A percentile compares a stretch with the other conserved stretches of the same genome.
These are phyloP conservation scores for Spilogale gracilis DNA, from an alignment of 2,113 vertebrate species.

Conservation along the genomic window DNA sequence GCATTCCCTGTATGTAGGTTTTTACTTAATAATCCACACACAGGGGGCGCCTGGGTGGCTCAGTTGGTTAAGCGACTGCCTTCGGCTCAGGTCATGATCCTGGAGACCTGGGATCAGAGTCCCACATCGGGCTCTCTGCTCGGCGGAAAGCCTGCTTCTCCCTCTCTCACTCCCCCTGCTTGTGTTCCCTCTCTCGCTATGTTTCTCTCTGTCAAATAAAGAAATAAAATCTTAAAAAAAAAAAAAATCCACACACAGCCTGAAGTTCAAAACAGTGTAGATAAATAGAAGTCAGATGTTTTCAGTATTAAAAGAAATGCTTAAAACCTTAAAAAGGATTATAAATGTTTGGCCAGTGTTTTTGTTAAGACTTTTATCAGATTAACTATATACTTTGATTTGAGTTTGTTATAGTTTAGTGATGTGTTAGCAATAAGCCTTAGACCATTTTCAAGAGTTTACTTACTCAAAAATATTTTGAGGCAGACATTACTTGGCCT, in stretches of 20 bases:
- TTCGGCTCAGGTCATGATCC: too few relatives aligned
- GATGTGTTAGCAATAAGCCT: neutral
- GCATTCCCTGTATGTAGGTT: neutral
- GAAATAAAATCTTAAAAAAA: too few relatives aligned
- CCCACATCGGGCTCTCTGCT: too few relatives aligned
- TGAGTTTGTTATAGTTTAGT: neutral
- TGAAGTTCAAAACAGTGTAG: neutral
- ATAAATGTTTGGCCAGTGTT: neutral
- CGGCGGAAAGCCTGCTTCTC: too few relatives aligned
- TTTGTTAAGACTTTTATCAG: neutral
- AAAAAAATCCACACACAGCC: neutral
- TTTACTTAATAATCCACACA: neutral
- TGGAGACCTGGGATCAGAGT: too few relatives aligned
- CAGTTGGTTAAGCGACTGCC: too few relatives aligned
- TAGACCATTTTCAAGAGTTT: neutral
- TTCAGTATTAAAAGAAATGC: slow-evolving; percentile 7
- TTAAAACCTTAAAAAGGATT: neutral
- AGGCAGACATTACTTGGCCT: neutral
- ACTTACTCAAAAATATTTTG: neutral
- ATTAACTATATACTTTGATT: slow-evolving; percentile 13
- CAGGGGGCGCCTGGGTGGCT: neutral
- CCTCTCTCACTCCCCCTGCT: too few relatives aligned
- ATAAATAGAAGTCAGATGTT: neutral
- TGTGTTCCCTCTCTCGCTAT: too few relatives aligned
- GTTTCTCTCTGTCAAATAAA: too few relatives aligned